Base-by-base conservation (phyloP, 2,113 vertebrate genomes). In the Syngnathus scovelli region DNA sequence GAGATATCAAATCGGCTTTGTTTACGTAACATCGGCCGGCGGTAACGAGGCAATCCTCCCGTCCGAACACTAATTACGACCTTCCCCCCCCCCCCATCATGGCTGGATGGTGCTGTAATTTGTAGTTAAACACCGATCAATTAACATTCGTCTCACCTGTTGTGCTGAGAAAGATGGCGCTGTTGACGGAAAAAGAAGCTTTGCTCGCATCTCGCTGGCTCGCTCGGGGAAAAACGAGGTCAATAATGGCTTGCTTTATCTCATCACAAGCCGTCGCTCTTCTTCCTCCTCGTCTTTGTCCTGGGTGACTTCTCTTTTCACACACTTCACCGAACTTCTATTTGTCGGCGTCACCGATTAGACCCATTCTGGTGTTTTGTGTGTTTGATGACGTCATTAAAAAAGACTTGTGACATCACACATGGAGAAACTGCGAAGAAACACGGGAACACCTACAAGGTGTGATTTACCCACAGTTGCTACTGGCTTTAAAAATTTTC, bases 221-320 rank as follows among this genome's bases (percentile, higher is more conserved):
- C 27, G 27, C 27, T 41, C 10, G 38, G n/a, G 61, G 61, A 62
- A 41, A 44, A 62, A 44, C 61, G 16, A 27, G 61, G 41, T 62
- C 61, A 62, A 62, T 62, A 27, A 27, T 21, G 41, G n/a, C 19
- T 21, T 44, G 38, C n/a, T 21, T 62, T 62, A 62, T 62, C 61
- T 62, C 61, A 23, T 62, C 61, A 8, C 39, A 44, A 41, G 39
- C 12, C 41, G 44, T 62, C n/a, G 12, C 19, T 62, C 41, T 44
- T 62, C 39, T 23, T 21, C 60, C 21, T 41, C 19, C n/a, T 61
- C 11, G 6, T 21, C 55, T 61, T 43, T 61, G 38, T 43, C n/a
- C 39, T 43, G 10, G 3, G 11, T 61, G 61, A 44, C 38, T 62
- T 62, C 21, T 23, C 21, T 23, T 21, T 11, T 39, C 27, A 33